Conservation (phyloP, 23 tunicate genomes). For the Phallusia fumigata region DNA sequence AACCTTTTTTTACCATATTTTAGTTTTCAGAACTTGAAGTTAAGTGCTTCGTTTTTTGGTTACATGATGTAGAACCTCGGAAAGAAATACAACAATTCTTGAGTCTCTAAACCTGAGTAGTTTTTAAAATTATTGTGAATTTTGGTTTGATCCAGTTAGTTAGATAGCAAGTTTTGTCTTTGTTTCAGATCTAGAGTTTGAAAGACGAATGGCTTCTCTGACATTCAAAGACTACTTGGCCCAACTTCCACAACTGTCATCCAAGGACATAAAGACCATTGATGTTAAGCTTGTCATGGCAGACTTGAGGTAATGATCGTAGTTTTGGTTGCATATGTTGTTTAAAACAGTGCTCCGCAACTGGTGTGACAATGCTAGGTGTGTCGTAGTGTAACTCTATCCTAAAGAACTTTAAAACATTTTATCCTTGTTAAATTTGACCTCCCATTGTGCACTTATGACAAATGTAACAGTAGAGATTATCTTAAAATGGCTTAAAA, state of each 20-base stretch:
- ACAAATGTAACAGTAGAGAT: no score
- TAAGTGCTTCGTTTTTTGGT: no score
- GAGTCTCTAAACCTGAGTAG: background rate
- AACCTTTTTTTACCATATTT: no score
- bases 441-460: no score
- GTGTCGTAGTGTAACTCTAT: background rate
- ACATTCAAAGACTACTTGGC: slow-evolving; percentile 38
- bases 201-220: slow-evolving; percentile 13
- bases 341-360: background rate
- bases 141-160: background rate
- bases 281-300: slow-evolving; percentile 26
- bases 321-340: no score
- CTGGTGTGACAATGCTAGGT: background rate
- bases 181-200: background rate
- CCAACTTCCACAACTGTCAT: slow-evolving; percentile 28
- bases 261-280: slow-evolving; percentile 12
- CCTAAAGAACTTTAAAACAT: background rate
- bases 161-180: background rate
- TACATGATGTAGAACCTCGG: no score
- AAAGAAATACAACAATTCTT: no score
- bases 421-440: no score
- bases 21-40: no score
- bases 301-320: slow-evolving; percentile 24
- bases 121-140: no score
- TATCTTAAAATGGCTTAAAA: no score